These are phyloP conservation scores for Heliconius congener DNA, from an alignment of 1,140 invertebrate genomes.

Conservation along the genomic window DNA sequence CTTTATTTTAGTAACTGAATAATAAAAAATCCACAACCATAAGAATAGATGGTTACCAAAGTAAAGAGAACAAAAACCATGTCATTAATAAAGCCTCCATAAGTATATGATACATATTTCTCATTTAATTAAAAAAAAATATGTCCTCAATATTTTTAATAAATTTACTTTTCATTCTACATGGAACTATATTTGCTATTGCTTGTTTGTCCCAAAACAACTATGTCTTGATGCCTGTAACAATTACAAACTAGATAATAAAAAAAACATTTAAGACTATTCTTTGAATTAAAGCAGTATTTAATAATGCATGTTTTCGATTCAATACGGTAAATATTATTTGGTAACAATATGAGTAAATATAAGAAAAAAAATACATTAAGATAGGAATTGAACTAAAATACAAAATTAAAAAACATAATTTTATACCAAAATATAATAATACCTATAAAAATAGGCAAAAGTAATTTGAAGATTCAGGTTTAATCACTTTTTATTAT, in stretches of 20 bases:
- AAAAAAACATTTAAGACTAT: background rate
- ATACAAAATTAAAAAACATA: slow-evolving; percentile 3
- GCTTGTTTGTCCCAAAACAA: slow-evolving; percentile 55
- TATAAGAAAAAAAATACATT: slow-evolving; percentile 21
- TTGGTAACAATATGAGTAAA: background rate
- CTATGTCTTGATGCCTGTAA: slow-evolving; percentile 72
- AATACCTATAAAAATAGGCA: slow-evolving; percentile 39
- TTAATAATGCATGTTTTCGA: background rate
- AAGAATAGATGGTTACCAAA: background rate
- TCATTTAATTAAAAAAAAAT: background rate
- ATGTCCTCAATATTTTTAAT: background rate
- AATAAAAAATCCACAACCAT: background rate
- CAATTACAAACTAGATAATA: slow-evolving; percentile 17
- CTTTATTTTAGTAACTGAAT: background rate
- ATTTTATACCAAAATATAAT: slow-evolving; percentile 21
- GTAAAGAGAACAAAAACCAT: background rate
- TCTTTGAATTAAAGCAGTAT: background rate
- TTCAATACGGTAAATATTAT: background rate
- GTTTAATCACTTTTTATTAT: slow-evolving; percentile 65
- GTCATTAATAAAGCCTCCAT: background rate
- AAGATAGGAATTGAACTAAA: slow-evolving; percentile 20
- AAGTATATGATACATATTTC: background rate
- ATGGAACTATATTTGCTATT: slow-evolving; percentile 50
- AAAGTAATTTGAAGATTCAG: slow-evolving; percentile 25
- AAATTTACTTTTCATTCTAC: slow-evolving; percentile 4